Evolutionary conservation across 2,888 invertebrate genomes (phyloP).

Genomic region (Balanococcus diminutus): DNA sequence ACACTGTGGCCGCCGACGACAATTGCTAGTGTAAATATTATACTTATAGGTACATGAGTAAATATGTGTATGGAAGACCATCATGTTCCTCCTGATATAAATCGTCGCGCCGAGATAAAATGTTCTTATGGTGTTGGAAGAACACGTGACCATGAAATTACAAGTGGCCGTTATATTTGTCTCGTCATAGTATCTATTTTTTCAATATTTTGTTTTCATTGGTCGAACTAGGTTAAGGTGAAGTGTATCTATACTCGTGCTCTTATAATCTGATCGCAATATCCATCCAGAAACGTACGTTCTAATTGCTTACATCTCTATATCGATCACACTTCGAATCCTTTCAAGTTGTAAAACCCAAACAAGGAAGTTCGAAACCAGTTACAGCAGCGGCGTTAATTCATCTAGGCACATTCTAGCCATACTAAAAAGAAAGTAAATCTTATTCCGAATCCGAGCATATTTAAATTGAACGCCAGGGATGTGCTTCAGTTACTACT

Average conservation of each 20-base stretch:
- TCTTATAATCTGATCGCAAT: background rate
- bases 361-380: background rate
- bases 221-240: conserved; percentile 34
- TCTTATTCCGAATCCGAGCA: background rate
- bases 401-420: too few relatives aligned
- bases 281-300: background rate
- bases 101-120: conserved; percentile 15
- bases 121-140: too few relatives aligned
- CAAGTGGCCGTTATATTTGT: conserved; percentile 38
- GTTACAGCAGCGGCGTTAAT: background rate
- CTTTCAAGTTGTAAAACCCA: background rate
- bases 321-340: background rate
- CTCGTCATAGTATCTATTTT: background rate
- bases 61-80: conserved; percentile 10
- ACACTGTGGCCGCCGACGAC: background rate
- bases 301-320: background rate
- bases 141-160: conserved; percentile 40
- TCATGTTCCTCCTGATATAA: background rate
- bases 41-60: background rate
- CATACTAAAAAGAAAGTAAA: background rate
- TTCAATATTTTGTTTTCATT: conserved; percentile 5
- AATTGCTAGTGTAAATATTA: background rate
- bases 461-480: background rate
- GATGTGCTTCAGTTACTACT: background rate
- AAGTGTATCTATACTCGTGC: background rate